These are phyloP conservation scores for Drosophila leontia DNA, from an alignment of 1,140 invertebrate species.

Conservation along the genomic window DNA sequence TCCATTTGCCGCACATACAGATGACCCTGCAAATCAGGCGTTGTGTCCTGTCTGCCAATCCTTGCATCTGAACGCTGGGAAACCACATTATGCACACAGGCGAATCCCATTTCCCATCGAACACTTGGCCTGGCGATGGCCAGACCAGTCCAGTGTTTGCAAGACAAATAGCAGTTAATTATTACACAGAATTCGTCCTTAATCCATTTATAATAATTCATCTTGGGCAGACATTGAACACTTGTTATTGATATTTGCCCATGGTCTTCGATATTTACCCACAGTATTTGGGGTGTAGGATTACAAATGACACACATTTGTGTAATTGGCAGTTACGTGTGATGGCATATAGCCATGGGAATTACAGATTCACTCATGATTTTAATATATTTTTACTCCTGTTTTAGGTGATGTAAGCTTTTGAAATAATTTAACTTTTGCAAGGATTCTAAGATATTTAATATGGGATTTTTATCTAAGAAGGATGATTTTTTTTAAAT, in stretches of 20 bases:
- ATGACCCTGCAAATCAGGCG: constrained; percentile 45
- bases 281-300: constrained; percentile 18
- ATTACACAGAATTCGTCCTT: constrained; percentile 55
- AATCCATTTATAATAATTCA: constrained; percentile 61
- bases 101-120: constrained; percentile 32
- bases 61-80: constrained; percentile 6
- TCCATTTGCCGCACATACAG: constrained; percentile 40
- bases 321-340: constrained; percentile 9
- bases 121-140: constrained; percentile 17
- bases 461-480: neutral
- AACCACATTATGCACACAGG: constrained; percentile 42
- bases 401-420: neutral
- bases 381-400: no score
- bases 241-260: constrained; percentile 50
- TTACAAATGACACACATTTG: constrained; percentile 21
- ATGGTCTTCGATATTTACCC: constrained; percentile 19
- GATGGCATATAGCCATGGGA: neutral
- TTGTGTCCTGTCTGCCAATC: constrained; percentile 29
- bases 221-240: constrained; percentile 27
- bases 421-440: neutral
- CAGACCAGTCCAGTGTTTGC: constrained; percentile 40
- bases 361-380: constrained; percentile 2
- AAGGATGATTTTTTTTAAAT: neutral
- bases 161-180: constrained; percentile 68
- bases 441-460: neutral